A percentile compares a stretch with the other conserved stretches of the same genome.
Conservation (phyloP, 2,888 invertebrate genomes). For the Lagria hirta region DNA sequence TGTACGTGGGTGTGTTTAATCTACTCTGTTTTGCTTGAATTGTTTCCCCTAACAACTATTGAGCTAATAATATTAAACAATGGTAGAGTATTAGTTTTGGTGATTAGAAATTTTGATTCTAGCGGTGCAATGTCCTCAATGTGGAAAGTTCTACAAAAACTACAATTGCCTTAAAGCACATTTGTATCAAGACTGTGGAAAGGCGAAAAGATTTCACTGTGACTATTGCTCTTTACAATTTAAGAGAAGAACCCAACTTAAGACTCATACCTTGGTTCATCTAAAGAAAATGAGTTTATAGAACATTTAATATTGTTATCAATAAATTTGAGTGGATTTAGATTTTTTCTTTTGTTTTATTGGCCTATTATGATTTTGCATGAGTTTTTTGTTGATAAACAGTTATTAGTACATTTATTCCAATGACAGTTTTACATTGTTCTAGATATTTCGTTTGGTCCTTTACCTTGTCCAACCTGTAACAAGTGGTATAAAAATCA, state of each 20-base stretch:
- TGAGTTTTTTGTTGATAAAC: too few relatives aligned
- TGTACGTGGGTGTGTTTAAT: too few relatives aligned
- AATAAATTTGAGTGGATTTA: too few relatives aligned
- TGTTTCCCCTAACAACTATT: too few relatives aligned
- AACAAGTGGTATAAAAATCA: constrained; percentile 36
- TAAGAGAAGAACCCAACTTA: constrained; percentile 17
- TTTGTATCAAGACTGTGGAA: constrained; percentile 24
- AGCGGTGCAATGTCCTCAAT: constrained; percentile 22
- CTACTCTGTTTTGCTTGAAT: too few relatives aligned
- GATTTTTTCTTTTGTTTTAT: constrained; percentile 2
- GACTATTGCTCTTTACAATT: constrained; percentile 15
- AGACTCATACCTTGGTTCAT: constrained; percentile 16
- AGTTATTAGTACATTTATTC: too few relatives aligned
- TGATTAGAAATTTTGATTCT: too few relatives aligned
- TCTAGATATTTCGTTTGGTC: constrained; percentile 13
- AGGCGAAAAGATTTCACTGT: constrained; percentile 23
- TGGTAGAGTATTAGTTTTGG: too few relatives aligned
- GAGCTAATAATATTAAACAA: too few relatives aligned
- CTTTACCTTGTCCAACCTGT: constrained; percentile 34
- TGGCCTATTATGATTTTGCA: background rate
- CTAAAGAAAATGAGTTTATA: constrained; percentile 1
- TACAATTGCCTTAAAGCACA: constrained; percentile 19
- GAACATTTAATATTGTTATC: too few relatives aligned
- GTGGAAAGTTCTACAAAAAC: constrained; percentile 25
- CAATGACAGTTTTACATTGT: too few relatives aligned